Base-by-base conservation (phyloP, 2,797 vertebrate species). In the Balearica regulorum region DNA sequence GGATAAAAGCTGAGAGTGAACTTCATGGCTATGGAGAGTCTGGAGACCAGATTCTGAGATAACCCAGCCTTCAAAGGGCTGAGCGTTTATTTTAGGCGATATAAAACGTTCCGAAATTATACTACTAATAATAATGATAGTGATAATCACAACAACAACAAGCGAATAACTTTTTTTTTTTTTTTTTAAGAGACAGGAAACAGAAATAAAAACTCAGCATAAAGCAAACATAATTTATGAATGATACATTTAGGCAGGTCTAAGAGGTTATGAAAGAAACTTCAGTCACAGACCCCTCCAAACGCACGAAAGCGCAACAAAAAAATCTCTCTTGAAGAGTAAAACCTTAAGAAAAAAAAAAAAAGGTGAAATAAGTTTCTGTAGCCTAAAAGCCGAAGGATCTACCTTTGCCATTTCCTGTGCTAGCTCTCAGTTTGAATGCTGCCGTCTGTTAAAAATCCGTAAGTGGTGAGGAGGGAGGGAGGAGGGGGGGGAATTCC, bases 351-450 rank as follows among this genome's bases (percentile, higher is more conserved):
- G 17, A 33, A 44, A 16, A 6, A 21, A 33, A 46, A 16, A 62
- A 44, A 21, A 24, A 33, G 57, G 57, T 77, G 31, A 93, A 95
- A 53, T 41, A 53, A 66, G 65, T 94, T 92, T 92, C 22, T 90
- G 93, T 31, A 58, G 81, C 24, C 85, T 54, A 25, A 88, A 94
- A 96, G 81, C 62, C 19, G 72, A 83, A 84, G 77, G 76, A 90
- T 95, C 91, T 72, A 95, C 71, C 89, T 96, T 94, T 93, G 84
- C 90, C 84, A 94, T 90, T 97, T 96, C 96, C 97, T 88, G 91
- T 90, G 92, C 64, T 84, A 69, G 61, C 92, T 66, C 79, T 11
- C 72, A 2, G 80, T 71, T 83, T 90, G 96, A 97, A 85, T 87
- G 94, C 89, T 87, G 94, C 91, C 79, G 89, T 92, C 92, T 97